A percentile compares a stretch with the other conserved stretches of the same genome.
phyloP scores from a whole-genome alignment of 2,113 vertebrate genomes.

The Trichechus manatus region DNA sequence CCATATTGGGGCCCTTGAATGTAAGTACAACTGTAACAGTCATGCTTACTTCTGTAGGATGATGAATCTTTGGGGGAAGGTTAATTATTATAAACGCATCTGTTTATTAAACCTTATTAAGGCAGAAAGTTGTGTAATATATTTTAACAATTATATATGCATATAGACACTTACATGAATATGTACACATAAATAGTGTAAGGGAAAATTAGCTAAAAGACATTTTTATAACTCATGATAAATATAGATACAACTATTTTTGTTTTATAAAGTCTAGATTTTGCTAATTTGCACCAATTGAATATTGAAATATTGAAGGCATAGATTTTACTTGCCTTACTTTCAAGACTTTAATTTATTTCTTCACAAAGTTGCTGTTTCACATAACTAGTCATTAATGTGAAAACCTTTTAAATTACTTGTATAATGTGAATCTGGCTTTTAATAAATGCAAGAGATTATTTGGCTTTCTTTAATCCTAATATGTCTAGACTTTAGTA shows the following conservation, averaged over 20 bases:
- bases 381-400: not conserved
- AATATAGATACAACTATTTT: not conserved
- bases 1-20: not conserved
- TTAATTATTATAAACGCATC: slow-evolving; percentile 8
- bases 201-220: not conserved
- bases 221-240: not conserved
- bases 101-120: slow-evolving; percentile 11
- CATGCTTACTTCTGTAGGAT: not conserved
- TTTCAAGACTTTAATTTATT: not conserved
- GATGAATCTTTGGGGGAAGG: not conserved
- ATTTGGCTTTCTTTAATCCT: not conserved
- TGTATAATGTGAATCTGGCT: not conserved
- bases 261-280: not conserved
- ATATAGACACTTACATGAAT: not conserved
- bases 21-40: not conserved
- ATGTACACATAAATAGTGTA: not conserved
- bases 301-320: slow-evolving; percentile 22
- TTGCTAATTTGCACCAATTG: not conserved
- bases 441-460: not conserved
- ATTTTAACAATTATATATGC: not conserved
- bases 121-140: not conserved
- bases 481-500: not conserved
- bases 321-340: not conserved
- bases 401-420: not conserved
- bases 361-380: not conserved